Percentiles rank a stretch among this genome's conserved stretches.
These are phyloP conservation scores for Peromyscus attwateri DNA, from an alignment of 2,797 vertebrate genomes.

Conservation along the genomic window DNA sequence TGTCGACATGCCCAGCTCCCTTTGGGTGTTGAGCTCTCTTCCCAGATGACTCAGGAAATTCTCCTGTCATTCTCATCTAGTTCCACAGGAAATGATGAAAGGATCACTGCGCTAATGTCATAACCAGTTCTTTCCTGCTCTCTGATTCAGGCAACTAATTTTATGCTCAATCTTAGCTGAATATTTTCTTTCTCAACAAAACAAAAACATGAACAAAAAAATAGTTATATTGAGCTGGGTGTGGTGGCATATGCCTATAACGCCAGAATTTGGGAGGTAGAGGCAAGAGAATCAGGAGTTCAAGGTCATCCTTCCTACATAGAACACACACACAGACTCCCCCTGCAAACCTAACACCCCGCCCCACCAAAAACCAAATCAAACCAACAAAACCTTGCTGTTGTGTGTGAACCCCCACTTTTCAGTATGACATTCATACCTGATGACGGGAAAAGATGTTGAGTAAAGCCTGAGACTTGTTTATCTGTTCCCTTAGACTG, in stretches of 20 bases:
- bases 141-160: conserved; percentile 30
- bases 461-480: background rate
- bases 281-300: background rate
- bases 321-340: background rate
- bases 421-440: background rate
- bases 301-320: no score
- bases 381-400: conserved; percentile 17
- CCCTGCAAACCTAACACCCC: background rate
- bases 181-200: conserved; percentile 43
- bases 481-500: background rate
- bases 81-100: background rate
- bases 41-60: background rate
- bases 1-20: background rate
- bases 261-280: background rate
- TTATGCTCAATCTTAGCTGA: background rate
- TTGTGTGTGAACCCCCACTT: conserved; percentile 8
- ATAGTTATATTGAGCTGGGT: background rate
- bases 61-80: background rate
- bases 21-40: background rate
- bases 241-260: background rate
- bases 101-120: background rate
- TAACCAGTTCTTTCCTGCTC: background rate
- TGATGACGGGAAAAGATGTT: background rate
- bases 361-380: background rate
- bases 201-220: no score